Conservation (phyloP, 2,113 vertebrate species). For the Ctenodactylus gundi region DNA sequence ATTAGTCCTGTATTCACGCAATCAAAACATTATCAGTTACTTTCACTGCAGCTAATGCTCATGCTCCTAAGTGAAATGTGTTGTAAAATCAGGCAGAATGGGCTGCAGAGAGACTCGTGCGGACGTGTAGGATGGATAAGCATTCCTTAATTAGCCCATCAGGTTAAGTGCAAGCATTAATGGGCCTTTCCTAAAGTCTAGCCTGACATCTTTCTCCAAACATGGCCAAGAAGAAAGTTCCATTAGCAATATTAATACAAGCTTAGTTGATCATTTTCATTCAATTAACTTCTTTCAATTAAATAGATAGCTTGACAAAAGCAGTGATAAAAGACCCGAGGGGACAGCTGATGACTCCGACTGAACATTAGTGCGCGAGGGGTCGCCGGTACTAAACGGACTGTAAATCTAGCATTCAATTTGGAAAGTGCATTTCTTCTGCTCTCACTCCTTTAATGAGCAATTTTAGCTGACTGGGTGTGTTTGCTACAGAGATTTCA, state of each 20-base stretch:
- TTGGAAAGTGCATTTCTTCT: constrained; percentile 97
- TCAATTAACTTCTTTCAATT: constrained; percentile 99
- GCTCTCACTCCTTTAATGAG: constrained; percentile 95
- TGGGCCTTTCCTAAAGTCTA: constrained; percentile 98
- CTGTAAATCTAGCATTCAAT: constrained; percentile 99
- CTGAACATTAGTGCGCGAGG: constrained; percentile 96
- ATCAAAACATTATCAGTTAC: constrained; percentile 88
- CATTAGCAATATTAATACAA: constrained; percentile 99
- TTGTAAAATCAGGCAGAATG: constrained; percentile 91
- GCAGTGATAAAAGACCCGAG: constrained; percentile 97
- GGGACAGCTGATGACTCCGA: constrained; percentile 95
- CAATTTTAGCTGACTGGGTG: constrained; percentile 95
- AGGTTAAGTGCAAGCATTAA: constrained; percentile 99
- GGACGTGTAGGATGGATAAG: constrained; percentile 96
- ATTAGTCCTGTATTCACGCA: constrained; percentile 82
- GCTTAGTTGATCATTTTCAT: constrained; percentile 99
- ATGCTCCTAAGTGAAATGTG: constrained; percentile 94
- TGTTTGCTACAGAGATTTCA: constrained; percentile 88
- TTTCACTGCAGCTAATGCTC: constrained; percentile 83
- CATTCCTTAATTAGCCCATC: constrained; percentile 99
- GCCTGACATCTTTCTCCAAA: constrained; percentile 98
- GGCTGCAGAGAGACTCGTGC: constrained; percentile 87
- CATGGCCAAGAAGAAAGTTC: constrained; percentile 99
- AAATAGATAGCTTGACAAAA: constrained; percentile 99
- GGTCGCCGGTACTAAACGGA: constrained; percentile 93